Evolutionary conservation across 2,113 vertebrate genomes (phyloP).

Genomic region (Xenus cinereus): DNA sequence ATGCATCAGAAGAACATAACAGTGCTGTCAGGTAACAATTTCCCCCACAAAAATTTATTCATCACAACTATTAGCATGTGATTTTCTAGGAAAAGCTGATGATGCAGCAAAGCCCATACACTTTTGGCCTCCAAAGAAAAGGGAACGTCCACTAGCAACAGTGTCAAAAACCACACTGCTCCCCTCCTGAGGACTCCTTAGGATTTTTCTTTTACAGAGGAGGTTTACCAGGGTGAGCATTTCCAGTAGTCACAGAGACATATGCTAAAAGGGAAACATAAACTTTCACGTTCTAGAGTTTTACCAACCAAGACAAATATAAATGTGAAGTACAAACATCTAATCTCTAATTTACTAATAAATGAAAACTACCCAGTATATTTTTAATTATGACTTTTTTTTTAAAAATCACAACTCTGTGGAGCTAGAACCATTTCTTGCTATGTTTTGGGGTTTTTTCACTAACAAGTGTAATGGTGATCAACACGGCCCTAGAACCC

Average conservation of each 20-base stretch:
- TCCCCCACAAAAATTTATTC: background rate
- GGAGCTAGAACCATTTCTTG: background rate
- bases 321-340: background rate
- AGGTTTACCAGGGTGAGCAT: background rate
- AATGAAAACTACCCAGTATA: background rate
- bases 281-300: background rate
- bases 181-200: background rate
- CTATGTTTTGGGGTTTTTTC: background rate
- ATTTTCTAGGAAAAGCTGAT: background rate
- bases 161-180: background rate
- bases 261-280: background rate
- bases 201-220: background rate
- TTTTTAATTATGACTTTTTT: background rate
- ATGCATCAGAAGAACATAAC: background rate
- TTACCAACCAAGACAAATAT: background rate
- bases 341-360: background rate
- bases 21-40: background rate
- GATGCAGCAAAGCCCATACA: background rate
- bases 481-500: background rate
- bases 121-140: background rate
- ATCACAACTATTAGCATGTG: background rate
- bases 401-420: background rate
- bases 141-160: background rate
- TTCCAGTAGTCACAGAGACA: background rate
- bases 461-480: rapidly evolving